Evolutionary conservation across 2,113 vertebrate species (phyloP), one percentile per base, ranked within the genome.

Genomic region (Podilymbus podiceps): DNA sequence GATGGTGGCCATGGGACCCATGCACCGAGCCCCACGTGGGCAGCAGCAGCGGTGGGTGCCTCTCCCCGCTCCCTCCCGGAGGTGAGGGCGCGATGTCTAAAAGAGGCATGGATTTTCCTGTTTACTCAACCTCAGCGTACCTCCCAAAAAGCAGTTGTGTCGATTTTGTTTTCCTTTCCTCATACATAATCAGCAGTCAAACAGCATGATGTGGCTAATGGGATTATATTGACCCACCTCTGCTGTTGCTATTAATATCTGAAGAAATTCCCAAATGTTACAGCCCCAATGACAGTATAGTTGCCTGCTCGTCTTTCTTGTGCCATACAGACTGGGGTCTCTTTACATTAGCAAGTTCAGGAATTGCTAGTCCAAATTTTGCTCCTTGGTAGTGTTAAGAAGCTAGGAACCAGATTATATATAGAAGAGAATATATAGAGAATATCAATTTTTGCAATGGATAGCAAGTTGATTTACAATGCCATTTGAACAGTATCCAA

Each of bases 11-110:
- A 50, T 64, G 50, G 50, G 5, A 73, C 11, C 46, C 67, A n/a
- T 62, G 59, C n/a, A 69, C 35, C 0, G 0, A 68, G 63, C 67
- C 52, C 33, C 0, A 1, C 22, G n/a, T 2, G 9, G 62, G 73
- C n/a, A 50, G n/a, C 75, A 67, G 50, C 30, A 64, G 74, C 3
- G 1, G 31, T 8, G 16, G 5, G 11, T 35, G 52, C 24, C 14
- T 79, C 38, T 77, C 15, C 25, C 18, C 3, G 1, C 16, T 72
- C 24, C 15, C 49, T 75, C 44, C 71, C 27, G 16, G 25, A 21
- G 21, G 13, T 58, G 30, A 23, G 35, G 59, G 35, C 8, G 85
- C 52, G 47, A 1, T 14, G 35, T 72, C 77, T 89, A 63, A 67
- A 77, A 25, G 17, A 69, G 69, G 30, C 33, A 15, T 35, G 40